Base-by-base conservation (phyloP, 2,888 invertebrate species). In the Eupithecia vulgata region DNA sequence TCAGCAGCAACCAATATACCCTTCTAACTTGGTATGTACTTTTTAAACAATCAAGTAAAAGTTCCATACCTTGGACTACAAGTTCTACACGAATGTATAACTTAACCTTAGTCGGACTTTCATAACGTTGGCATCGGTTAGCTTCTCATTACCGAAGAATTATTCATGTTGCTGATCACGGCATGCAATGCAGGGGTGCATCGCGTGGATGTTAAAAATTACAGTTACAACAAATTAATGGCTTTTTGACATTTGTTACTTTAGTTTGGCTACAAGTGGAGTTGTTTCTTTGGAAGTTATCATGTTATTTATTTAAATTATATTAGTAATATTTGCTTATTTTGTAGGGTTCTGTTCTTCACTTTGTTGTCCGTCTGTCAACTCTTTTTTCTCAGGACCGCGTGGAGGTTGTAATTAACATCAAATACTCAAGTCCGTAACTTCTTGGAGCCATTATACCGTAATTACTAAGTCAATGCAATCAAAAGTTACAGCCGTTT, bases 141-240 rank as follows among this genome's bases (percentile, higher is more conserved):
- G 57, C 25, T 57, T 7, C 76, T 81, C 73, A 78, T 79, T 80
- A 79, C 70, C 72, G 61, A 65, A 67, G 71, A 80, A 78, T 81
- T 78, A 81, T 81, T 76, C 79, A 79, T 78, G 74, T 74, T 74
- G 65, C 70, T 69, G 74, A 77, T 73, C 79, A 78, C 78, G 80
- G 73, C 75, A 79, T 72, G 74, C 76, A 67, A 64, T 75, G 75
- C 79, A 73, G 77, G 61, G 68, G 69, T 79, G 78, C 80, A 79
- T 78, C 76, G 77, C 79, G 77, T 79, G 77, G 59, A 52, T 76
- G 40, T 71, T 65, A 62, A 71, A 74, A 76, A 79, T 77, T 77
- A 76, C 15, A 57, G 48, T 76, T 77, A 76, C 21, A 61, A 48
- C 35, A 67, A 72, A 59, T 70, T 62, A 67, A 67, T 74, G 37